Conservation (phyloP, 2,888 invertebrate genomes). For the Penaeus monodon region DNA sequence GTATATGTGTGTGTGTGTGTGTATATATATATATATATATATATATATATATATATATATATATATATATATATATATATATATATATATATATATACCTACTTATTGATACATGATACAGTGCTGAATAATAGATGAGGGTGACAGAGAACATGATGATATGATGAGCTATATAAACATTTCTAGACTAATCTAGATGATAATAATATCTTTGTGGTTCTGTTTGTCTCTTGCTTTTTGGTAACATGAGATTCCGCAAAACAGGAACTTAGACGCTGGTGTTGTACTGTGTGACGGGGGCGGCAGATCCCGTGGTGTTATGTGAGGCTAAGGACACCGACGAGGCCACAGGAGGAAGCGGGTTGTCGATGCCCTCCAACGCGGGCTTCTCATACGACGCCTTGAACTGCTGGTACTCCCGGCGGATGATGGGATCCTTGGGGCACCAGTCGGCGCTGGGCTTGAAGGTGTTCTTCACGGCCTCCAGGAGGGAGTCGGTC, state of each 20-base stretch:
- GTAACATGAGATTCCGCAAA: background rate
- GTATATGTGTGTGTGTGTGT: too few relatives aligned
- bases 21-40: background rate
- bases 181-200: too few relatives aligned
- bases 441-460: slow-evolving; percentile 60
- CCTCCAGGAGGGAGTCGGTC: slow-evolving; percentile 16
- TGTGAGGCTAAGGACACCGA: slow-evolving; percentile 23
- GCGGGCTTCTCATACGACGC: background rate
- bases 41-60: slow-evolving; percentile 9
- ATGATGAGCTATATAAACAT: too few relatives aligned
- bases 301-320: background rate
- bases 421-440: slow-evolving; percentile 47
- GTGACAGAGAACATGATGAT: background rate
- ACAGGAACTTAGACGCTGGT: slow-evolving; percentile 22
- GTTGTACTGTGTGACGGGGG: slow-evolving; percentile 19
- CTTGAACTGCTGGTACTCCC: slow-evolving; percentile 48
- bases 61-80: slow-evolving; percentile 3
- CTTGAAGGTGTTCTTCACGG: slow-evolving; percentile 45
- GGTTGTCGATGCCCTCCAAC: slow-evolving; percentile 56
- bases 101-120: background rate
- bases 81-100: slow-evolving; percentile 9
- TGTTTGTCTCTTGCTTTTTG: background rate
- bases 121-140: background rate
- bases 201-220: background rate
- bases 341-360: slow-evolving; percentile 38